Conservation (phyloP, 2,797 vertebrate species). For the Anableps anableps region DNA sequence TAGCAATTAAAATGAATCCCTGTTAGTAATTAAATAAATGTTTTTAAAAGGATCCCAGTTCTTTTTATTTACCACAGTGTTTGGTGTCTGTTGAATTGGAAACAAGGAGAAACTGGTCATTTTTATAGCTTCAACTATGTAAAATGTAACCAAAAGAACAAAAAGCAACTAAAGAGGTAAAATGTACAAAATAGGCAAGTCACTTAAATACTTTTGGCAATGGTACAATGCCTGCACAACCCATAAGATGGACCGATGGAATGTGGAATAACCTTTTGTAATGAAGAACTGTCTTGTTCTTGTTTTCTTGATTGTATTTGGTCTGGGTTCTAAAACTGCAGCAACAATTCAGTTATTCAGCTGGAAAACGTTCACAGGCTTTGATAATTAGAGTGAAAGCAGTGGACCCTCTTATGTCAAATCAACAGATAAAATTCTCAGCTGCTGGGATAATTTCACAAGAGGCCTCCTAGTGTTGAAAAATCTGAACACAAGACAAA, state of each 20-base stretch:
- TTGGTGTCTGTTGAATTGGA: neutral
- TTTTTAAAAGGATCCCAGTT: neutral
- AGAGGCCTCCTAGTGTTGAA: neutral
- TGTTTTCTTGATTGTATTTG: neutral
- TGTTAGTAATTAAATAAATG: neutral
- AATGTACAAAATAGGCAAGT: neutral
- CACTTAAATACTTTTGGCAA: neutral
- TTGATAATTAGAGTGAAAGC: slow-evolving; percentile 1
- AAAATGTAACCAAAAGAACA: neutral
- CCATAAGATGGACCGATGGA: neutral
- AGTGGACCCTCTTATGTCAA: neutral
- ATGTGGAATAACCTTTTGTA: neutral
- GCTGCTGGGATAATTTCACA: neutral
- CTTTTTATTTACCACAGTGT: neutral
- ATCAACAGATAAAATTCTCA: neutral
- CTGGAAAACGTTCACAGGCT: neutral
- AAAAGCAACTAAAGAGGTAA: neutral
- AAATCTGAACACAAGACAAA: neutral
- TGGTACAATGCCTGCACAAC: neutral
- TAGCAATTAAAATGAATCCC: neutral
- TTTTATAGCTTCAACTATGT: neutral
- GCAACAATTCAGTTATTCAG: neutral
- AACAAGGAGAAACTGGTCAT: neutral
- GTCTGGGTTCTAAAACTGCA: neutral
- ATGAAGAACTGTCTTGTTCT: neutral